Conservation (phyloP, 2,888 invertebrate genomes). For the Limnephilus marmoratus region DNA sequence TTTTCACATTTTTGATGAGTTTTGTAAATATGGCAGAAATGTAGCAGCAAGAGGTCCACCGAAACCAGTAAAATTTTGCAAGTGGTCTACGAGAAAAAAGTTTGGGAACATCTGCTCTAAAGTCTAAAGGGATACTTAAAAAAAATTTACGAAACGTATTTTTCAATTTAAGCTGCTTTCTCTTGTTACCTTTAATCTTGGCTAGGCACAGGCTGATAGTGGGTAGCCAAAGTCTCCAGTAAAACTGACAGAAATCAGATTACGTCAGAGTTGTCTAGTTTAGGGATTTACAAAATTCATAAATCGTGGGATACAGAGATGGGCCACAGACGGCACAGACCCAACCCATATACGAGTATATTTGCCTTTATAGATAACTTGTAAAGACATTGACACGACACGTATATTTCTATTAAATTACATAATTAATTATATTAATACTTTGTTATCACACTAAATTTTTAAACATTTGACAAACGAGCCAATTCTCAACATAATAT, state of each 20-base stretch:
- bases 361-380: background rate
- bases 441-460: background rate
- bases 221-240: background rate
- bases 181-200: background rate
- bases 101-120: too few species aligned
- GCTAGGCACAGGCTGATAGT: background rate
- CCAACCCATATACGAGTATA: background rate
- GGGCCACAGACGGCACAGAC: background rate
- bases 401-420: too few species aligned
- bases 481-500: too few species aligned
- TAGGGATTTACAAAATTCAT: conserved; percentile 45
- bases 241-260: conserved; percentile 58
- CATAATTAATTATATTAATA: too few species aligned
- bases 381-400: background rate
- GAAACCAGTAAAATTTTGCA: too few species aligned
- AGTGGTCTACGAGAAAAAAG: too few species aligned
- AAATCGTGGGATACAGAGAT: conserved; percentile 12
- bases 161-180: background rate
- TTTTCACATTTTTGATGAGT: too few species aligned
- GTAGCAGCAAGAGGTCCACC: too few species aligned
- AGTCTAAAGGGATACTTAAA: too few species aligned
- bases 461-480: background rate
- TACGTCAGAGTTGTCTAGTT: conserved; percentile 41
- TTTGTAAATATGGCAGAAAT: too few species aligned
- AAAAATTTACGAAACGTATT: too few species aligned